Percentiles rank a stretch among this genome's conserved stretches.
Evolutionary conservation across 2,888 invertebrate species (phyloP).

Genomic region (Lypha dubia): DNA sequence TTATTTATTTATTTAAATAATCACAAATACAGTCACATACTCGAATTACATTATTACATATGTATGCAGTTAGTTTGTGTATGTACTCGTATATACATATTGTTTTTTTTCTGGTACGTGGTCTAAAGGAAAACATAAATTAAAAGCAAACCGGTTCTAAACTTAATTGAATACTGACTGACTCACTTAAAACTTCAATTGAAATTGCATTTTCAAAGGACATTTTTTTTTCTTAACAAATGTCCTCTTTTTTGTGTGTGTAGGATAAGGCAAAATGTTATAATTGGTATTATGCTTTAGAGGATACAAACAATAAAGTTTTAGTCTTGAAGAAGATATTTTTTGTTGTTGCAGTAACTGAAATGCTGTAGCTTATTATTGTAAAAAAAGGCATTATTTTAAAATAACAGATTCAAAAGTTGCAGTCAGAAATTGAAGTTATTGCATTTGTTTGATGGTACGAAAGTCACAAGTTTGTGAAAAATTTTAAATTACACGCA

Average conservation of each 20-base stretch:
- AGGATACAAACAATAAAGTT: constrained; percentile 16
- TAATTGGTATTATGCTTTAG: constrained; percentile 43
- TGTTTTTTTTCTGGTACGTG: not conserved
- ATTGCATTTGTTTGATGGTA: not conserved
- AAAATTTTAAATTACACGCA: not conserved
- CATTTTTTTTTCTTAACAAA: constrained; percentile 42
- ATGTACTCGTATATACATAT: no score
- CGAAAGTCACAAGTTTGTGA: not conserved
- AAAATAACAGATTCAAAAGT: not conserved
- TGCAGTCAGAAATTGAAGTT: not conserved
- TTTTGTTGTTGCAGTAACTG: not conserved
- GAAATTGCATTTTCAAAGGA: constrained; percentile 49
- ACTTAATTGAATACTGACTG: constrained; percentile 62
- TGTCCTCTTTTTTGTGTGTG: constrained; percentile 27
- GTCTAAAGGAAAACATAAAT: constrained; percentile 21
- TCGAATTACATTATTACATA: constrained; percentile 1
- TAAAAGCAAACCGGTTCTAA: constrained; percentile 38
- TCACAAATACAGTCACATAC: constrained; percentile 35
- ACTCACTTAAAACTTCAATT: constrained; percentile 62
- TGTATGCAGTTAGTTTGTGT: not conserved
- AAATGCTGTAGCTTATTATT: not conserved
- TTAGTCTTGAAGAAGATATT: not conserved
- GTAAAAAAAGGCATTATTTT: not conserved
- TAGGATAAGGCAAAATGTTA: constrained; percentile 25
- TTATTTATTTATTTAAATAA: constrained; percentile 53